These are phyloP conservation scores for Petrocephalus sullivani DNA, from an alignment of 2,797 vertebrate species.

Conservation along the genomic window DNA sequence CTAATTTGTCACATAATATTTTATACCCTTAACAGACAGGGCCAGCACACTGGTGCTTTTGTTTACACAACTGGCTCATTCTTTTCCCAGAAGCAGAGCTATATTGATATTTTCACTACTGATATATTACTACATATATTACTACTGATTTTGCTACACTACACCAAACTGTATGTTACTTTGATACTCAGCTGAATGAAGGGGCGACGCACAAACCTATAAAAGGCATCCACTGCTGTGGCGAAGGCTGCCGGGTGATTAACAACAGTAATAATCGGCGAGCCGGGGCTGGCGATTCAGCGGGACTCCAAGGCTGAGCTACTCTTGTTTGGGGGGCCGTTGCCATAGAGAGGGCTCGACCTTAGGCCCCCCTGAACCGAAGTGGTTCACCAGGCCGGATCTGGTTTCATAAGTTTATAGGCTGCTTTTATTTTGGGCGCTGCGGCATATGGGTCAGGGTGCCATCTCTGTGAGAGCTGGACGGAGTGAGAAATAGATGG, in stretches of 20 bases:
- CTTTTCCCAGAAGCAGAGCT: background rate
- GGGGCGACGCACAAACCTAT: background rate
- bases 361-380: constrained; percentile 48
- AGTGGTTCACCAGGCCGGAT: constrained; percentile 31
- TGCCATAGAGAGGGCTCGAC: constrained; percentile 26
- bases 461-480: constrained; percentile 19
- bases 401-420: constrained; percentile 40
- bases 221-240: background rate
- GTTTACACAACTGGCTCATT: background rate
- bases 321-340: constrained; percentile 19
- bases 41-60: background rate
- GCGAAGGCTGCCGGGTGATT: background rate
- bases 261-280: background rate
- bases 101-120: background rate
- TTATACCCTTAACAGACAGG: background rate
- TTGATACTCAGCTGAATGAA: background rate
- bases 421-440: constrained; percentile 35
- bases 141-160: background rate
- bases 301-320: background rate
- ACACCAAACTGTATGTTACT: background rate
- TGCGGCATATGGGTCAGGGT: constrained; percentile 23
- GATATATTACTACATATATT: too few relatives aligned
- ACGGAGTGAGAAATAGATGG: constrained; percentile 18
- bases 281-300: background rate
- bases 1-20: background rate